Base-by-base conservation (phyloP, 2,888 invertebrate species). In the Spisula solida region DNA sequence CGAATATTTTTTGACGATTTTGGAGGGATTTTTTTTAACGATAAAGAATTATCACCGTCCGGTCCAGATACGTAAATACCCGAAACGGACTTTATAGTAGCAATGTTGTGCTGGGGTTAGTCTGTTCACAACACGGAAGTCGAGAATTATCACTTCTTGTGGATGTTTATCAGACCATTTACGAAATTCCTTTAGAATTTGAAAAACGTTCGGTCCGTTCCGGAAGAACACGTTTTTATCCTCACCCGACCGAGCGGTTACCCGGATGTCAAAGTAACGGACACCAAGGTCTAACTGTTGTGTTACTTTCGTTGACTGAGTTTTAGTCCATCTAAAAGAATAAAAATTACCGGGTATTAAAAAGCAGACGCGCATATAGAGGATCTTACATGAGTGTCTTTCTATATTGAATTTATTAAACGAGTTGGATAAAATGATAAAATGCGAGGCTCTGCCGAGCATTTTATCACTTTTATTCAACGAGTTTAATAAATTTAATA, bases 101-200 rank as follows among this genome's bases (percentile, higher is more conserved):
- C 97, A 96, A 95, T 98, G 98, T 94, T 98, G 97, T 5, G 96
- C 95, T 0, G 97, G 96, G 5, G 97, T 97, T 96, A 99, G 98
- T 0, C 97, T 97, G 95, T 98, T 98, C 96, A 98, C 98, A 96
- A 98, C 98, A 96, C 98, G 98, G 95, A 98, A 98, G 95, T 98
- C 98, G 80, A 99, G 96, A 51, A 99, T 97, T 0, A 98, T 97
- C 12, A 98, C 95, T 97, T 99, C 99, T 92, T 97, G 97, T 0
- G 97, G 97, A 96, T 98, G 98, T 0, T 96, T 95, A 18, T 97
- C 97, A 41, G 98, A 97, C 97, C 98, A 99, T 6, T 97, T 95
- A 31, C 97, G 97, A 0, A 99, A 97, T 95, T 98, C 97, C 29
- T 97, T 95, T 31, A 99, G 97, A 0, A 98, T 97, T 75, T 97